Base-by-base conservation (phyloP, 2,888 invertebrate species). In the Bimastos eiseni region DNA sequence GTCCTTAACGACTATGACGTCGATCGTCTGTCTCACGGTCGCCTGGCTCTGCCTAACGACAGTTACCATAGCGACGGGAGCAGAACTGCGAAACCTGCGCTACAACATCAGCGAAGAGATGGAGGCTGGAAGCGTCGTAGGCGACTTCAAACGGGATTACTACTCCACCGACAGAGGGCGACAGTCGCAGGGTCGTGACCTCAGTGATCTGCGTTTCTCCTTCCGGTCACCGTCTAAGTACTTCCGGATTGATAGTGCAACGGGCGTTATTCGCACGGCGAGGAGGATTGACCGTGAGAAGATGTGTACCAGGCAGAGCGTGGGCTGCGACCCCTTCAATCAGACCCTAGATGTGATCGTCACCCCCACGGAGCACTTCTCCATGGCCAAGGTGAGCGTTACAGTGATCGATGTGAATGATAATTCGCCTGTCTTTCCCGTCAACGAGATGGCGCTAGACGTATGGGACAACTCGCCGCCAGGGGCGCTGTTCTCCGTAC, bases 331-430 rank as follows among this genome's bases (percentile, higher is more conserved):
- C 30, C 38, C 84, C 15, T 92, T 92, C 89, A 86, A 84, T 24
- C 86, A 91, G 44, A 90, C 88, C 41, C 84, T 92, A 33, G 91
- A 91, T 86, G 90, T 92, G 33, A 89, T 91, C 21, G 91, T 92
- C 84, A 90, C 83, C n/a, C 92, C 92, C 15, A 91, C 90, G 17
- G n/a, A 90, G 33, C 90, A 90, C 89, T 90, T 92, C 86, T 89
- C 88, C 36, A 83, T 92, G 83, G 89, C 92, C 70, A 92, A 92
- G 90, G 91, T 91, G 36, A 83, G 88, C 38, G 83, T 92, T 15
- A 83, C 84, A 24, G 90, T 92, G 38, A 38, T 88, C 36, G 92
- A 92, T 83, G 55, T 91, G 38, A 92, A 92, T 83, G 92, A 92
- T 90, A 91, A 92, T 88, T 89, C 88, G 33, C 92, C 92, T 0